These are phyloP conservation scores for Drosophila birchii DNA, from an alignment of 2,888 invertebrate species.

Conservation along the genomic window DNA sequence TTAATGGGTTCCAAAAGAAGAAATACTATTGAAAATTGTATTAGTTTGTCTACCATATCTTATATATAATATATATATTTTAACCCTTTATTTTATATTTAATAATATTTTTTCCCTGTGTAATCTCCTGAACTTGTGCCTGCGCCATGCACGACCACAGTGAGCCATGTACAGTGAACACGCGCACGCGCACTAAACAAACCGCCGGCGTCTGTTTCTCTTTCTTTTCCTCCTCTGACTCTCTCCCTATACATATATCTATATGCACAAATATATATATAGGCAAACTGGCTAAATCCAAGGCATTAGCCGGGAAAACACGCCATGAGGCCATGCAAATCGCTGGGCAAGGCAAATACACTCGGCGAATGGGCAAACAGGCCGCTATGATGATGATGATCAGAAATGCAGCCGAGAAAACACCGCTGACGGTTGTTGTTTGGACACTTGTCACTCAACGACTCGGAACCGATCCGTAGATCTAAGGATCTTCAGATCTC, in stretches of 20 bases:
- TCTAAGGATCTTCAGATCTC: conserved; percentile 31
- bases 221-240: conserved; percentile 23
- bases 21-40: too few species aligned
- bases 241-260: conserved; percentile 6
- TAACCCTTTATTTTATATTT: neutral
- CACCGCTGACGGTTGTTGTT: conserved; percentile 65
- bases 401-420: conserved; percentile 65
- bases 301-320: conserved; percentile 66
- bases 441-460: conserved; percentile 76
- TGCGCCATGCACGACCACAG: conserved; percentile 50
- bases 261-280: neutral
- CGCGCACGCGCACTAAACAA: conserved; percentile 81
- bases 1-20: neutral
- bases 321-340: conserved; percentile 72
- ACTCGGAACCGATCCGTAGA: conserved; percentile 64
- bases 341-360: conserved; percentile 56
- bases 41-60: neutral
- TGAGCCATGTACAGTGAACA: conserved; percentile 57
- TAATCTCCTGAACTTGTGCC: conserved; percentile 33
- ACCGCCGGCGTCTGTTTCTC: conserved; percentile 68
- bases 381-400: conserved; percentile 70
- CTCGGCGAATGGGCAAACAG: conserved; percentile 68
- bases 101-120: conserved; percentile 6
- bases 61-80: neutral
- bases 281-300: conserved; percentile 48